phyloP scores from a whole-genome alignment of 2,797 vertebrate species.

The Brotula barbata region DNA sequence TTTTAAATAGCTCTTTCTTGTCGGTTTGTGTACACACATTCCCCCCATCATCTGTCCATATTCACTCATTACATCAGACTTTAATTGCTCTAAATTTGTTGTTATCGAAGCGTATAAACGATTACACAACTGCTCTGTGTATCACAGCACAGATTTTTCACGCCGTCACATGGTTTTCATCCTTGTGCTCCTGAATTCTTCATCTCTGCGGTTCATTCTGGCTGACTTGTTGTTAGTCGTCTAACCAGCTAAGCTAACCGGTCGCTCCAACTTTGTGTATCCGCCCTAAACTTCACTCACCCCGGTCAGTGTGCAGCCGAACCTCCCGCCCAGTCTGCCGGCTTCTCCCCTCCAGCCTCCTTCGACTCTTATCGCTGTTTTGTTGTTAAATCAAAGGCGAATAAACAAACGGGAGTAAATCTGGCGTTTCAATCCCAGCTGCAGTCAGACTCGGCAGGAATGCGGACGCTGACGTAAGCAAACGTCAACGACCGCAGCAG shows the following conservation, averaged over 20 bases:
- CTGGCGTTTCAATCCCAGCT: constrained; percentile 50
- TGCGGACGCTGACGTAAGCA: constrained; percentile 68
- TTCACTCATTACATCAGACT: no score
- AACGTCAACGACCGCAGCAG: constrained; percentile 7
- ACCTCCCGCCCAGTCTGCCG: constrained; percentile 16
- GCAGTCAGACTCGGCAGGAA: constrained; percentile 53
- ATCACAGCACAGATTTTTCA: no score
- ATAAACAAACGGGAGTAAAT: constrained; percentile 16
- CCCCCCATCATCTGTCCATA: no score
- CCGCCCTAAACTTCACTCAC: constrained; percentile 63
- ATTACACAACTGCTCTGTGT: no score
- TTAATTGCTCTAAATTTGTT: no score
- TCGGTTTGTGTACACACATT: no score
- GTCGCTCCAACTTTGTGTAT: constrained; percentile 43
- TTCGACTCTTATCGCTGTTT: background rate
- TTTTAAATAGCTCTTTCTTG: no score
- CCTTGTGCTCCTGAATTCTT: no score
- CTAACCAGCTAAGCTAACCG: constrained; percentile 1
- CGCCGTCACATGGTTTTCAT: no score
- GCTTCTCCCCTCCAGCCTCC: constrained; percentile 27
- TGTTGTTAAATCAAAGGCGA: background rate
- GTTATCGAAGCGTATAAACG: no score
- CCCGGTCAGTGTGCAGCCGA: constrained; percentile 41
- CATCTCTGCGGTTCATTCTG: background rate
- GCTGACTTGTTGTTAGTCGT: background rate